These are phyloP conservation scores for Gopherus flavomarginatus DNA, from an alignment of 2,113 vertebrate species.

Conservation along the genomic window DNA sequence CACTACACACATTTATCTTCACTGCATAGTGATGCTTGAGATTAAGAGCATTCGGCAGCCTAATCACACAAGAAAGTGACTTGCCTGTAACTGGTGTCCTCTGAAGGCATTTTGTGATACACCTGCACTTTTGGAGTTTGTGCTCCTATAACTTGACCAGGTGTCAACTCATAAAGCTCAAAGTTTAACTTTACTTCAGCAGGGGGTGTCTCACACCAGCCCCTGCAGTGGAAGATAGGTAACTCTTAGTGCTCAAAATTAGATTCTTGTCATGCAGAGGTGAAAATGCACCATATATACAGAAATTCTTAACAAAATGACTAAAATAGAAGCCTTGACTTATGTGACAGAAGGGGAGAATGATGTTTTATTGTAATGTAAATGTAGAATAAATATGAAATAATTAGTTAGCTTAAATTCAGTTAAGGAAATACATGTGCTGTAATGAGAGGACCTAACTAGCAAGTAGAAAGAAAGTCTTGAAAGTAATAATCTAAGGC, in stretches of 20 bases:
- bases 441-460: not conserved
- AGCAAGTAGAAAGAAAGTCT: not conserved
- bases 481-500: not conserved
- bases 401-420: not conserved
- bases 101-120: not conserved
- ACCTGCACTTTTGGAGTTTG: not conserved
- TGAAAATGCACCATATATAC: not conserved
- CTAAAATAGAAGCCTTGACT: not conserved
- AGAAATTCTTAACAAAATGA: rapidly evolving
- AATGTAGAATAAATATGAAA: not conserved
- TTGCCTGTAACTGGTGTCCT: not conserved
- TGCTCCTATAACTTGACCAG: not conserved
- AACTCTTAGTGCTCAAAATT: not conserved
- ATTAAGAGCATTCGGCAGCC: not conserved
- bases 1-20: not conserved
- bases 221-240: rapidly evolving
- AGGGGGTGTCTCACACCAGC: not conserved
- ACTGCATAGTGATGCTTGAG: not conserved
- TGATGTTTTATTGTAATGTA: not conserved
- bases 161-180: not conserved
- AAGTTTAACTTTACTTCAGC: not conserved
- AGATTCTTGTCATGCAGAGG: not conserved
- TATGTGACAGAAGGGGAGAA: rapidly evolving
- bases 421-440: not conserved
- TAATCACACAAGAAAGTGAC: not conserved